Base-by-base conservation (phyloP, 2,113 vertebrate species). In the Colius striatus region DNA sequence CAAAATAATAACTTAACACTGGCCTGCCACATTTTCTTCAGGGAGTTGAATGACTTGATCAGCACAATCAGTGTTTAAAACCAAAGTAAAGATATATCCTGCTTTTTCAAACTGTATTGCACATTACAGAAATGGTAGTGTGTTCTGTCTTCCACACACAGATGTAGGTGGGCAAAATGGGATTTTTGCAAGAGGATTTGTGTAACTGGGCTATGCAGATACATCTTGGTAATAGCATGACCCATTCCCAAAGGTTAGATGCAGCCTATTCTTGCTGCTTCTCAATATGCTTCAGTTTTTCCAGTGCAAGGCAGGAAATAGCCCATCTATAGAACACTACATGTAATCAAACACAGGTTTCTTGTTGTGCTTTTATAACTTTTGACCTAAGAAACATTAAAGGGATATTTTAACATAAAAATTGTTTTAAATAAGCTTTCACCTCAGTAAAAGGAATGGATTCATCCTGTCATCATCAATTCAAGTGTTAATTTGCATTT, bases 401-500 rank as follows among this genome's bases (percentile, higher is more conserved):
- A 74, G 6, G 4, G 19, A 6, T 48, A 16, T 66, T 66, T 43
- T 45, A 60, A 36, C 8, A 36, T 61, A 18, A 61, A 73, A 47
- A 54, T n/a, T 41, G 8, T 83, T 92, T 92, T 74, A 79, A 80
- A 58, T 62, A 70, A 86, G 12, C 4, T 70, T 78, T 90, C 23
- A 58, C 5, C 65, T 87, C 60, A 73, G 47, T 38, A 50, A 43
- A 68, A 70, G 36, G 36, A 95, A 71, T 25, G 50, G 54, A 61
- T 89, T 92, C 34, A 75, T 75, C 38, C 57, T 58, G 18, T 84
- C 65, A 47, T 71, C 66, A 51, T 89, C 22, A 75, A 45, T 89
- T 95, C 61, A 78, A 70, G 61, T 94, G 65, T 82, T 91, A 78
- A 38, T 84, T 94, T 45, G 43, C 32, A 51, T 81, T 84, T 92